Base-by-base conservation (phyloP, 2,797 vertebrate species). In the Carapus acus region DNA sequence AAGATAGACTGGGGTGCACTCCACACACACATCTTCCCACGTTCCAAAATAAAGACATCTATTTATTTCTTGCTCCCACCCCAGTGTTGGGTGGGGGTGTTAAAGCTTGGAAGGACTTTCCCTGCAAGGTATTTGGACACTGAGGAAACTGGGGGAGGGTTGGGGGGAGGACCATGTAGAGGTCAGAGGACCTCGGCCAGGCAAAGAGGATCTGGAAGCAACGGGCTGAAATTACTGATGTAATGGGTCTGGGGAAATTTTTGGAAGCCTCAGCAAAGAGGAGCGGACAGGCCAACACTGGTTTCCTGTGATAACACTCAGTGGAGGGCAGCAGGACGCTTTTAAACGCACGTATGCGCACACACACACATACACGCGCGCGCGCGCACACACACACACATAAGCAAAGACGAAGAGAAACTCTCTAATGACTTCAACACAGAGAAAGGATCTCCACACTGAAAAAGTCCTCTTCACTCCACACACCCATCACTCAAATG, bases 171-270 rank as follows among this genome's bases (percentile, higher is more conserved):
- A 41, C 49, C 41, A 29, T 16, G 18, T 21, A 3, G 33, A 62
- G 56, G 62, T 74, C 62, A 60, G 43, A 47, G 19, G 34, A 42
- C 41, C 17, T 45, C 7, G 14, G 13, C 34, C 14, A 7, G 2
- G 13, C 34, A 71, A 68, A 77, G 46, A 79, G 57, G 43, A 54
- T 66, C 60, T 65, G 42, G 3, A 23, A 51, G 57, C 19, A 65
- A 38, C 37, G 20, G 46, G 18, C 13, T n/a, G 18, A 64, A 48
- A 71, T 44, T 47, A 5, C 56, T 14, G 20, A 56, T 16, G 14
- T 49, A 15, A 27, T 15, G 34, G 14, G 34, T 36, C 14, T 15
- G 22, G 17, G 27, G 17, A 21, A 11, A 15, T 15, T 36, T 15
- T n/a, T 11, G 17, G 39, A 34, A 58, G 18, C 17, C 27, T 41